phyloP scores from a whole-genome alignment of 2,797 vertebrate genomes.

The Pseudocheirus occidentalis region DNA sequence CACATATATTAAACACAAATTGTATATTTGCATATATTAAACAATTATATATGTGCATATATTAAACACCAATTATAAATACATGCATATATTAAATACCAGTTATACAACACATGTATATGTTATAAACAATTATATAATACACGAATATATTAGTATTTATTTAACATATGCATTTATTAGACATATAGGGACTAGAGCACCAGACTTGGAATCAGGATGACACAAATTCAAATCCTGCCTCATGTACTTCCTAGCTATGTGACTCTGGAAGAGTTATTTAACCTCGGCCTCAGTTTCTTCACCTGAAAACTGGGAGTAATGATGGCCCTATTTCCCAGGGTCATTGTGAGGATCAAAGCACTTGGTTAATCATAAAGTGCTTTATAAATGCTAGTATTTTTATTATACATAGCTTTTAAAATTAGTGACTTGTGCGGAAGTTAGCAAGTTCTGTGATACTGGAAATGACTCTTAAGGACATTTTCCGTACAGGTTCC shows the following conservation, averaged over 20 bases:
- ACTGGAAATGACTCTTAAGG: conserved; percentile 47
- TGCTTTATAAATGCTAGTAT: background rate
- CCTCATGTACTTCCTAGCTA: background rate
- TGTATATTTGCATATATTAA: too few relatives aligned
- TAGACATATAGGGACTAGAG: background rate
- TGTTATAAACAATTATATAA: background rate
- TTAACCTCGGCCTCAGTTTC: background rate
- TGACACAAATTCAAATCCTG: background rate
- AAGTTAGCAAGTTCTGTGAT: conserved; percentile 59
- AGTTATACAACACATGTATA: too few relatives aligned
- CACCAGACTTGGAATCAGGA: background rate
- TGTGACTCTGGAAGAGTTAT: background rate
- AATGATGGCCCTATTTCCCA: background rate
- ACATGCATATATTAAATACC: background rate
- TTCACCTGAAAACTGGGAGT: background rate
- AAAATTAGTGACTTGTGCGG: conserved; percentile 55
- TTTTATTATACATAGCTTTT: conserved; percentile 18
- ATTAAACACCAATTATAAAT: too few relatives aligned
- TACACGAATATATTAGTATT: background rate
- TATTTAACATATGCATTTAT: background rate
- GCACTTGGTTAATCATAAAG: background rate
- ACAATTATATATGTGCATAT: background rate
- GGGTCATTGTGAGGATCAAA: background rate
- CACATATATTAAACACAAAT: too few relatives aligned
- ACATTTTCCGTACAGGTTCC: conserved; percentile 53